Evolutionary conservation across 2,113 vertebrate species (phyloP).

Genomic region (Lota lota): DNA sequence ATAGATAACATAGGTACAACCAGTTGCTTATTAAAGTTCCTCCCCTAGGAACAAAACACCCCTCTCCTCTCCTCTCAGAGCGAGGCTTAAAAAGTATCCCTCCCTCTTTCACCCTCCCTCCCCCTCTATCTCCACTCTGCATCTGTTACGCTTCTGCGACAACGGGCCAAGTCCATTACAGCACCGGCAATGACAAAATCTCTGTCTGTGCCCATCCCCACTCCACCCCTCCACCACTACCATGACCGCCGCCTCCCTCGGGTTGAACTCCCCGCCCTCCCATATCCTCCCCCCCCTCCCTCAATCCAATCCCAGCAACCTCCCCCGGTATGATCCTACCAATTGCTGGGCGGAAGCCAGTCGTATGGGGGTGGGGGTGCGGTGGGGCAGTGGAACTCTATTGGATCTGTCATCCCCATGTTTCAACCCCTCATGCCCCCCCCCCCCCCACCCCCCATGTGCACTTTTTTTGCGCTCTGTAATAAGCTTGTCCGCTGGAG

Average conservation of each 20-base stretch:
- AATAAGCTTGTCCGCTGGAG: conserved; percentile 45
- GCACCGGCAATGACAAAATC: conserved; percentile 35
- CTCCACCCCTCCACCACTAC: not conserved
- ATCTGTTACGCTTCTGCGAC: conserved; percentile 14
- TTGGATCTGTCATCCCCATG: conserved; percentile 40
- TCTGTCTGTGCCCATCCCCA: not conserved
- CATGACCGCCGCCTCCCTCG: not conserved
- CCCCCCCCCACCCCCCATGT: conserved; percentile 23
- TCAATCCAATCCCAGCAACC: conserved; percentile 17
- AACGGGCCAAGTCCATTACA: conserved; percentile 47
- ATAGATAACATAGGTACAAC: not conserved
- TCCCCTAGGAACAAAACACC: too few relatives aligned
- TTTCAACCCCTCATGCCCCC: conserved; percentile 23
- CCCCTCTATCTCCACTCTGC: conserved; percentile 8
- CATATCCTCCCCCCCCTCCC: not conserved
- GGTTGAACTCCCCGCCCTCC: not conserved
- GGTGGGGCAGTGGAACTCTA: conserved; percentile 3
- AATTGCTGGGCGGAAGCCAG: conserved; percentile 20
- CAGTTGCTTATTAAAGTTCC: too few relatives aligned
- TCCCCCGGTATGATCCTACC: conserved; percentile 21
- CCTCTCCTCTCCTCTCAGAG: too few relatives aligned
- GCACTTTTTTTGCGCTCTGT: conserved; percentile 45
- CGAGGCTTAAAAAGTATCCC: too few relatives aligned
- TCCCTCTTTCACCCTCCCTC: conserved; percentile 4
- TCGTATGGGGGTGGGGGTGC: not conserved